Evolutionary conservation across 2,113 vertebrate species (phyloP), one percentile per base, ranked within the genome.

Genomic region (Potamarius usumacintae): DNA sequence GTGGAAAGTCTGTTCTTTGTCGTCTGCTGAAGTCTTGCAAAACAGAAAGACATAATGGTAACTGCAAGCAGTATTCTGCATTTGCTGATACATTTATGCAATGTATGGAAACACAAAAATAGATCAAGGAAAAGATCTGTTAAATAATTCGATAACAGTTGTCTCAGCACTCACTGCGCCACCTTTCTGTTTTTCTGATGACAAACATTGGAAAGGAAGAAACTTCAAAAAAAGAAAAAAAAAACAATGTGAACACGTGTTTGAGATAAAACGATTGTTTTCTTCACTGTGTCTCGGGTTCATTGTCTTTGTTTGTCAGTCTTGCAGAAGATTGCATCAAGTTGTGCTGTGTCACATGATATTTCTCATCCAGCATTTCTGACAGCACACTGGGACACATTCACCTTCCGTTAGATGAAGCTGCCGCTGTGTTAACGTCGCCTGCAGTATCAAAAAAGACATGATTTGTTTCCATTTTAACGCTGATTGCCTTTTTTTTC

Each of bases 261-360:
- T 69, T 72, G 57, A 63, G 55, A 76, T 74, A 67, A 86, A 60
- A 84, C 76, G 25, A 42, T 67, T 71, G 58, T 53, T 76, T 53
- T 69, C 12, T 27, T 62, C 69, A 58, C 58, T 53, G 63, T 34
- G 77, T 74, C 82, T 82, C 85, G 25, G 69, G 71, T 85, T 88
- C 65, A 69, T 85, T 55, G 77, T 15, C 53, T 88, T 79, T 84
- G 86, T 85, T 90, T 86, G 65, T 84, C 85, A 71, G 62, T 30
- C 67, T 90, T 92, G 80, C 88, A 90, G 82, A 42, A 30, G 80
- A 79, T 90, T 92, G 85, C 89, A 83, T 92, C 91, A 91, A 71
- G 62, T 60, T 55, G 25, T 79, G 34, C 77, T 27, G 58, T 77
- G 67, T 83, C 85, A 83, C 83, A 82, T 82, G 79, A 48, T 53